phyloP scores from a whole-genome alignment of 2,888 invertebrate species.

The Bursaphelenchus okinawaensis region DNA sequence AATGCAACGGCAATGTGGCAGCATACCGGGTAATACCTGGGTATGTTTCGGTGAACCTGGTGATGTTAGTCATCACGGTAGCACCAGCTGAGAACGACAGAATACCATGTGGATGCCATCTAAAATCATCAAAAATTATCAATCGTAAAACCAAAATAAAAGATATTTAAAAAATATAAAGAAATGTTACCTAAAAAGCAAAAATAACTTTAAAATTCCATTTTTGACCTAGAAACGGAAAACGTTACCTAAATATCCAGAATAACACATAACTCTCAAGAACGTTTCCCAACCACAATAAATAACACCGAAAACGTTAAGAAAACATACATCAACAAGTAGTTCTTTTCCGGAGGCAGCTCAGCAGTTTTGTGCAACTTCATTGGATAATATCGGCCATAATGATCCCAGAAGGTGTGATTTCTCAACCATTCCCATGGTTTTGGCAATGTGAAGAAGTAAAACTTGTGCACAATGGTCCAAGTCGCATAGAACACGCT shows the following conservation, averaged over 20 bases:
- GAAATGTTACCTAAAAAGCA: too few species aligned
- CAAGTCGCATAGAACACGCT: background rate
- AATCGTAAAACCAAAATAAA: too few species aligned
- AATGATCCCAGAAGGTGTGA: background rate
- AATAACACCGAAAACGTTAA: constrained; percentile 59
- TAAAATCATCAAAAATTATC: too few species aligned
- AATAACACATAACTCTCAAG: background rate
- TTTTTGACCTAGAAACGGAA: too few species aligned
- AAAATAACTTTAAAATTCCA: too few species aligned
- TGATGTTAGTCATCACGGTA: constrained; percentile 71
- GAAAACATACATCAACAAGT: constrained; percentile 56
- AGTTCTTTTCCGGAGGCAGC: constrained; percentile 28
- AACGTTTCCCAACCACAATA: background rate
- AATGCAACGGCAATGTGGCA: constrained; percentile 71
- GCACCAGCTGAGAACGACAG: constrained; percentile 74
- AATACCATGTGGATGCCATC: constrained; percentile 79
- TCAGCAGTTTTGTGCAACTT: constrained; percentile 28
- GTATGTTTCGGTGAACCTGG: constrained; percentile 57
- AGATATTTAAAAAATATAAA: too few species aligned
- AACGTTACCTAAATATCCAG: background rate
- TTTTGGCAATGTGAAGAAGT: background rate
- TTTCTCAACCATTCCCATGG: constrained; percentile 11
- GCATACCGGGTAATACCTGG: constrained; percentile 62
- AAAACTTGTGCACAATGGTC: background rate
- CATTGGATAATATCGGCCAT: constrained; percentile 29